Evolutionary conservation across 2,113 vertebrate species (phyloP).

Genomic region (Murina feae): DNA sequence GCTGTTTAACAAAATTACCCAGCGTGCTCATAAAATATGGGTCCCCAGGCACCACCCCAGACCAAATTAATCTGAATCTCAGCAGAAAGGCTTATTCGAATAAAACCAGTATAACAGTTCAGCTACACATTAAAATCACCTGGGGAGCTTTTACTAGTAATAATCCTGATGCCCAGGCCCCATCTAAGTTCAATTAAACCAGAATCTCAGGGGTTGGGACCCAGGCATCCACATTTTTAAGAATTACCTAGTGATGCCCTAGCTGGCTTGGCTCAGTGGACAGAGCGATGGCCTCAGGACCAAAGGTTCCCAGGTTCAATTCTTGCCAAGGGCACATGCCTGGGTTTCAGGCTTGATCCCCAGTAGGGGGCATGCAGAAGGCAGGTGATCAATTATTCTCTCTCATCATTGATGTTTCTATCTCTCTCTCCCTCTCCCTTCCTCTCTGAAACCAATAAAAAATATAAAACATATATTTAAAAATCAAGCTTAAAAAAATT

Average conservation of each 20-base stretch:
- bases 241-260: background rate
- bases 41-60: conserved; percentile 27
- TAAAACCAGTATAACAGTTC: background rate
- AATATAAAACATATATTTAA: no score
- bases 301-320: no score
- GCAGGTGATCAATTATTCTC: no score
- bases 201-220: background rate
- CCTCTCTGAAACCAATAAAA: no score
- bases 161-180: conserved; percentile 39
- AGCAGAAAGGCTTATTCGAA: background rate
- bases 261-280: no score
- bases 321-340: no score
- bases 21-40: conserved; percentile 28
- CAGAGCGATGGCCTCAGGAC: no score
- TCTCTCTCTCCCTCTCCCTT: no score
- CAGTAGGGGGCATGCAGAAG: no score
- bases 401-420: no score
- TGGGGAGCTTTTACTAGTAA: conserved; percentile 13
- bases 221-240: conserved; percentile 9
- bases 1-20: conserved; percentile 43
- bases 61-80: conserved; percentile 38
- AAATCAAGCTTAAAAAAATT: background rate
- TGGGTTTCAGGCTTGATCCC: no score
- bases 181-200: conserved; percentile 27
- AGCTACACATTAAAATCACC: conserved; percentile 21